Base-by-base conservation (phyloP, 2,797 vertebrate genomes). In the Coregonus sp. region DNA sequence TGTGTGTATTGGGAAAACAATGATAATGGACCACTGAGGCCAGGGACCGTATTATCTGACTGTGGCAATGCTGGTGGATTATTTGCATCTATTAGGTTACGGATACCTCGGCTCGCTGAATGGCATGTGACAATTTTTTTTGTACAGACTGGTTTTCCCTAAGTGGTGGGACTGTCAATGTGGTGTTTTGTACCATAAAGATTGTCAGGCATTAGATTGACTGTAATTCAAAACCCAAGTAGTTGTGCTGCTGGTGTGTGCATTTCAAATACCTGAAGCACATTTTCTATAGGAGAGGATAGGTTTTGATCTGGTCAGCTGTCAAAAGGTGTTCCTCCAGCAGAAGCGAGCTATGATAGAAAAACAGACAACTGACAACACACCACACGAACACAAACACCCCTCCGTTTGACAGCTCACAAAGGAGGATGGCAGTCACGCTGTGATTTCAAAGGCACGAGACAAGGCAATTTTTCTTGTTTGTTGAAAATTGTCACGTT, bases 121-220 rank as follows among this genome's bases (percentile, higher is more conserved):
- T 78, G 80, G 73, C 51, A 47, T 66, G 33, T 77, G 72, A 74
- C 81, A 75, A 83, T 66, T 84, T 85, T 11, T 86, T 90, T 77
- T 86, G 80, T 88, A 74, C 54, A 75, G 70, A 51, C 18, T 54
- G 20, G 54, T 70, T 81, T 71, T 72, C 68, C 54, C 54, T 15
- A 63, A 75, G 77, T 73, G 65, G 50, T 25, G 29, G 59, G 16
- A 37, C 37, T 18, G 33, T 69, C 11, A 47, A 47, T 47, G 9
- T 47, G 40, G 40, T 12, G 40, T 47, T 47, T 47, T 47, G 40
- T 47, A 47, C 40, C 40, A 47, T 47, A 12, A 16, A 78, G 35
- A 75, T 70, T 76, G 52, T 18, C 47, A n/a, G 50, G 72, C 73
- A 7, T 20, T 73, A 59, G 76, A 33, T 65, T 65, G 2, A 2